Percentiles rank a stretch among this genome's conserved stretches.
Conservation (phyloP, 2,113 vertebrate genomes). For the Verasper variegatus region DNA sequence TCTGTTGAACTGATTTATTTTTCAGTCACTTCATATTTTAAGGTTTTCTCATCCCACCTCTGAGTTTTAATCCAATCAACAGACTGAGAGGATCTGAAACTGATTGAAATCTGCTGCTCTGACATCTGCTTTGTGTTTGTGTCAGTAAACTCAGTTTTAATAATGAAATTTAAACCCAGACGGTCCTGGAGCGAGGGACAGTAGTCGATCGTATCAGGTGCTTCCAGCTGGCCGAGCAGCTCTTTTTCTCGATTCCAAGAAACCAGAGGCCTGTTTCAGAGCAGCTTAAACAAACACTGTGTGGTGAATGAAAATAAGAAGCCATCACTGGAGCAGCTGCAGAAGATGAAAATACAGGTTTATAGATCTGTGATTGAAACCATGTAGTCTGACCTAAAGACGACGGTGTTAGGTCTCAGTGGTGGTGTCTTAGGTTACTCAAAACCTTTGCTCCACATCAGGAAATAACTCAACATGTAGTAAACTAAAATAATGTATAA, state of each 20-base stretch:
- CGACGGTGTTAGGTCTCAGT: too few relatives aligned
- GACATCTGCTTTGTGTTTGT: constrained; percentile 33
- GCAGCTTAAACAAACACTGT: neutral
- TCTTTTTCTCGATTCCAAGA: neutral
- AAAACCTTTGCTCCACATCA: too few relatives aligned
- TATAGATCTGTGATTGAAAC: neutral
- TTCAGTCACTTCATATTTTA: too few relatives aligned
- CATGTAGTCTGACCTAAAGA: too few relatives aligned
- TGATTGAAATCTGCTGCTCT: neutral
- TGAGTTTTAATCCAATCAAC: constrained; percentile 1
- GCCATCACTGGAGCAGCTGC: neutral
- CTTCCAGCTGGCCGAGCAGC: neutral
- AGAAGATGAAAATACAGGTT: neutral
- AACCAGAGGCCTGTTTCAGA: neutral
- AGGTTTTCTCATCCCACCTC: neutral
- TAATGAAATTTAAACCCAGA: neutral
- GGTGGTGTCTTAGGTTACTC: too few relatives aligned
- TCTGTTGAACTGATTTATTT: too few relatives aligned
- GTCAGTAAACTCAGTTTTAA: neutral
- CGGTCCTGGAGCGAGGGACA: neutral
- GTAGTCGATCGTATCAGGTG: neutral
- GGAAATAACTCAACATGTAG: too few relatives aligned
- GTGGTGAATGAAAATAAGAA: neutral
- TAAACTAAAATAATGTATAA: too few relatives aligned
- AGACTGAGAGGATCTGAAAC: neutral